Evolutionary conservation across 2,888 invertebrate genomes (phyloP), one percentile per base, ranked within the genome.

Genomic region (Pharmacophagus antenor): DNA sequence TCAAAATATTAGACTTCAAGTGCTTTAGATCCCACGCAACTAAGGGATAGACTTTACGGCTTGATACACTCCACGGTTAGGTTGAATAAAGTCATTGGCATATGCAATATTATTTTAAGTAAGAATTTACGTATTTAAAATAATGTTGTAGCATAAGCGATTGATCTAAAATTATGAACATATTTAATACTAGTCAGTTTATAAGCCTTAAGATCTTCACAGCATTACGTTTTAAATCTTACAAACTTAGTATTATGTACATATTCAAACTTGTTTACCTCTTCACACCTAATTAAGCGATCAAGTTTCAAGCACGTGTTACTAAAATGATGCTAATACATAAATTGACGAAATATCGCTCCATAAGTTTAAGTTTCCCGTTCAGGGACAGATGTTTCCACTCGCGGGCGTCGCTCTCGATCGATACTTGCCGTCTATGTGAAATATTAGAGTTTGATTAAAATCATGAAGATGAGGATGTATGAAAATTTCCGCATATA

Each of bases 371-470:
- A 50, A 42, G 49, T 50, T 57, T 25, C 23, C 53, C 20, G 47
- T 58, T 58, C 48, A 42, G 53, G 58, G 53, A 58, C 58, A 58
- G 58, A 58, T 58, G 53, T 58, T 58, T 48, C 27, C 48, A 20
- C 48, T 48, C 48, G 41, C 47, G 48, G 41, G 23, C 41, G 48
- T 23, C 47, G 47, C 47, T 53, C 2, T 23, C 53, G 48, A 58
- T 53, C 53, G 58, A 58, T 58, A 58, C 53, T 20, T 25, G 18
- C 46, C 51, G 58, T 58, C 52, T 58, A 31, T 47, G 46, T 46
- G 37, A 52, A 58, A 52, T 52, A 58, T 58, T 46, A 52, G 27
- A 42, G 25, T 51, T 51, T 31, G 56, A 51, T 57, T 51, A 51
- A 51, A 51, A 51, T 51, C 50, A 51, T 46, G 51, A 57, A 46